Evolutionary conservation across 2,797 vertebrate species (phyloP).

Genomic region (Megalops cyprinoides): DNA sequence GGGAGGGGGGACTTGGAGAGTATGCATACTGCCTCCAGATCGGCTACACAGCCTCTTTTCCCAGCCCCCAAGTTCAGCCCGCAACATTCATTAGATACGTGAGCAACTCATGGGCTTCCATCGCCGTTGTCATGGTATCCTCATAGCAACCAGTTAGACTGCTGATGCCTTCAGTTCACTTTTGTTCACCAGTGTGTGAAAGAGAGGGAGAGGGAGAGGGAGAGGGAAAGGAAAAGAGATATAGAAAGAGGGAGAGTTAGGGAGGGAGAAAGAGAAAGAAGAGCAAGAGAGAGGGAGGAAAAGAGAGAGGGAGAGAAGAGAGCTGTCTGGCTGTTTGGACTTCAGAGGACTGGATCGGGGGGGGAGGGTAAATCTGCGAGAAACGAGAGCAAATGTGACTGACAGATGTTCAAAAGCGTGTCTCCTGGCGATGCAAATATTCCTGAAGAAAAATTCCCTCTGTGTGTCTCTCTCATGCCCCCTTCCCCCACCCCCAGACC

Average conservation of each 20-base stretch:
- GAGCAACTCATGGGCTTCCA: constrained; percentile 55
- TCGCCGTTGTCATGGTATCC: constrained; percentile 62
- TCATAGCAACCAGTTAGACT: constrained; percentile 64
- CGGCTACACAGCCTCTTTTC: background rate
- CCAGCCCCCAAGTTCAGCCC: constrained; percentile 44
- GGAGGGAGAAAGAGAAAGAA: background rate
- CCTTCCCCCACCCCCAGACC: background rate
- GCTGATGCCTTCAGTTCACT: constrained; percentile 52
- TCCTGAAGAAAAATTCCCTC: constrained; percentile 42
- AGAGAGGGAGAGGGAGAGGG: constrained; percentile 20
- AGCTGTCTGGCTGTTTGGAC: constrained; percentile 42
- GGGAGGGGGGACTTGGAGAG: background rate
- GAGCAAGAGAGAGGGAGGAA: background rate
- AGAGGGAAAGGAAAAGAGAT: constrained; percentile 7
- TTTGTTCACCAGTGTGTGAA: constrained; percentile 51
- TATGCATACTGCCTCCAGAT: constrained; percentile 20
- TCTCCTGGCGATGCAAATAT: constrained; percentile 26
- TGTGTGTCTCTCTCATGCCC: background rate
- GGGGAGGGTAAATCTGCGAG: background rate
- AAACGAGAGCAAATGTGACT: background rate
- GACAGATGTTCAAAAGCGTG: constrained; percentile 25
- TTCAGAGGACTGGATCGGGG: background rate
- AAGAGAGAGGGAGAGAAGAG: constrained; percentile 36
- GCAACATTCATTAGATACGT: constrained; percentile 52
- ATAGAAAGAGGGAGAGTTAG: background rate